phyloP scores from a whole-genome alignment of 2,113 vertebrate species.

The Tautogolabrus adspersus region DNA sequence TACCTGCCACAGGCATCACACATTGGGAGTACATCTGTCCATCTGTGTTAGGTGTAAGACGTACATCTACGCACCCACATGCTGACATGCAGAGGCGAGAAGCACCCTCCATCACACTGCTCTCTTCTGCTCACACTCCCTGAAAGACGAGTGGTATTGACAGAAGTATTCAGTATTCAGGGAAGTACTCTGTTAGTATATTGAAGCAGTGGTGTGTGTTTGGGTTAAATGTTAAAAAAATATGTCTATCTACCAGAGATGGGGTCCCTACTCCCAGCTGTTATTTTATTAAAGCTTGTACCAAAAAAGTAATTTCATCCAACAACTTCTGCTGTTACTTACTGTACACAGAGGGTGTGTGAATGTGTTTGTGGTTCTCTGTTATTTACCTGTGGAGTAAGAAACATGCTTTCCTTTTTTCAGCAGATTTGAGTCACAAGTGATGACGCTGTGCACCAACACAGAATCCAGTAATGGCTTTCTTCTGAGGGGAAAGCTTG shows the following conservation, averaged over 20 bases:
- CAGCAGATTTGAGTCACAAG: constrained; percentile 1
- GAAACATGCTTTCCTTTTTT: not conserved
- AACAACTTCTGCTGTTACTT: constrained; percentile 69
- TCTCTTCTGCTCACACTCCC: constrained; percentile 34
- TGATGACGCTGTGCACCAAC: constrained; percentile 16
- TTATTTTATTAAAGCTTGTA: constrained; percentile 75
- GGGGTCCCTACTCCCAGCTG: constrained; percentile 69
- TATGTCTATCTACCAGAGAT: constrained; percentile 53
- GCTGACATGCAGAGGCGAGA: constrained; percentile 1
- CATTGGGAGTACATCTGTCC: constrained; percentile 42
- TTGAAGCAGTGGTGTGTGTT: constrained; percentile 14
- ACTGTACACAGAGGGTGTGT: constrained; percentile 34
- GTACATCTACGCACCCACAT: constrained; percentile 1
- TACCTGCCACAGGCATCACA: constrained; percentile 32
- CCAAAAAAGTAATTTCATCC: constrained; percentile 75
- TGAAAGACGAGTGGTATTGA: constrained; percentile 58
- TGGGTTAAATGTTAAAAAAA: constrained; percentile 23
- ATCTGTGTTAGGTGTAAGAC: constrained; percentile 2
- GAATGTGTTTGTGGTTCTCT: constrained; percentile 25
- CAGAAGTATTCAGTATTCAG: constrained; percentile 45
- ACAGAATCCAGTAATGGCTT: not conserved
- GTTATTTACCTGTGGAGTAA: constrained; percentile 48
- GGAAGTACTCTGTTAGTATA: not conserved
- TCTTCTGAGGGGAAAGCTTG: not conserved
- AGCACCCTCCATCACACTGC: constrained; percentile 37